Evolutionary conservation across 53 echinoderm and acorn worm species (phyloP), one percentile per base, ranked within the genome.

Genomic region (Echinarachnius parma): DNA sequence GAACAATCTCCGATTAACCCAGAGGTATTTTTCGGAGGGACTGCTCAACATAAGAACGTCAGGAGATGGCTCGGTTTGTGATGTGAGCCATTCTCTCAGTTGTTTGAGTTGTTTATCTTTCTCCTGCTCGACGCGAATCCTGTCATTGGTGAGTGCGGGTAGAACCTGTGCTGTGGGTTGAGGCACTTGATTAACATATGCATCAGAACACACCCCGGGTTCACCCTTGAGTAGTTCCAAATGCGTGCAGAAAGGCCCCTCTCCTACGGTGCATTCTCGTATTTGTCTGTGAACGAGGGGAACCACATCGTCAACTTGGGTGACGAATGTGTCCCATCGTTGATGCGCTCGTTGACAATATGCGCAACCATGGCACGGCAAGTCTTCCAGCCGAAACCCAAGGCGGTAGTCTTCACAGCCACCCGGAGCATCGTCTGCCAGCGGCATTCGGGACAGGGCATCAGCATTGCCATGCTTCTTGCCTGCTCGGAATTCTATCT

Each of bases 391-490:
- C 15, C n/a, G 36, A 9, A 63, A n/a, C n/a, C 57, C 64, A 5
- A 64, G 36, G 25, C 19, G 7, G 44, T 55, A 80, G 4, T 58
- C 28, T 26, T 55, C 27, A 25, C 81, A 80, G 16, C 21, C 4
- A n/a, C n/a, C n/a, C n/a, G n/a, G n/a, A n/a, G n/a, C n/a, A n/a
- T n/a, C n/a, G n/a, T 62, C 76, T n/a, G n/a, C n/a, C n/a, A n/a
- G n/a, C 8, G 86, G 65, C 3, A 60, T 52, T 1, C 82, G 53
- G 5, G 82, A 86, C 31, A 86, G 61, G 7, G 87, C 77, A 66
- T 86, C 82, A 5, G 87, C 87, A 53, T 86, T 83, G 10, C 7
- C 13, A 48, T 83, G 67, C 29, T 47, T 34, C 62, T 46, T 64
- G 19, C 83, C 77, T 13, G 21, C 31, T 34, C 77, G 36, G 46